Conservation (phyloP, 2,797 vertebrate genomes). For the Scarus forsteni region DNA sequence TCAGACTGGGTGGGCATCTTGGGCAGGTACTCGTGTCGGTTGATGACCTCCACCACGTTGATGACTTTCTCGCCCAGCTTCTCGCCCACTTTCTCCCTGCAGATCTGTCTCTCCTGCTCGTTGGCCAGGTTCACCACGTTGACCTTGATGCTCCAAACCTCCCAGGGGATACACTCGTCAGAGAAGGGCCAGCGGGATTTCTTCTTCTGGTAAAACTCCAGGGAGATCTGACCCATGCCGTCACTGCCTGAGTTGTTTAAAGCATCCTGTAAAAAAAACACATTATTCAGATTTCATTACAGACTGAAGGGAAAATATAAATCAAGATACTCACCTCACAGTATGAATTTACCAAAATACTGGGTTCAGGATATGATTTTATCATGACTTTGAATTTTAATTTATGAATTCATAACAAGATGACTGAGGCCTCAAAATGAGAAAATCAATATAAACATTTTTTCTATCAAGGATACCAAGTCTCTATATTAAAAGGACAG, state of each 20-base stretch:
- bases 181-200: conserved; percentile 99
- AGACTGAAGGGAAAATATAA: not conserved
- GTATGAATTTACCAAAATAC: too few species aligned
- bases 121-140: conserved; percentile 97
- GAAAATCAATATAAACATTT: too few species aligned
- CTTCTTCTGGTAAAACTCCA: conserved; percentile 99
- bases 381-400: too few species aligned
- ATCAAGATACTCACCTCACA: not conserved
- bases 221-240: conserved; percentile 95
- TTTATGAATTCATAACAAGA: too few species aligned
- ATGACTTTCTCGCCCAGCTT: conserved; percentile 98
- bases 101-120: conserved; percentile 98
- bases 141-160: conserved; percentile 98
- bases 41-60: conserved; percentile 98
- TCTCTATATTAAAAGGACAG: too few species aligned
- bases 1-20: conserved; percentile 99
- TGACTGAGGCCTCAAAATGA: too few species aligned
- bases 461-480: too few species aligned
- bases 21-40: conserved; percentile 96
- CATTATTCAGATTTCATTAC: not conserved
- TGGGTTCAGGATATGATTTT: too few species aligned
- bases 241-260: conserved; percentile 91
- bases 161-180: conserved; percentile 98
- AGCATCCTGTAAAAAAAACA: conserved; percentile 86
- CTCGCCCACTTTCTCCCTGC: conserved; percentile 97